Percentiles rank a stretch among this genome's conserved stretches.
Evolutionary conservation across 2,888 invertebrate species (phyloP).

Genomic region (Augochlorella aurata): DNA sequence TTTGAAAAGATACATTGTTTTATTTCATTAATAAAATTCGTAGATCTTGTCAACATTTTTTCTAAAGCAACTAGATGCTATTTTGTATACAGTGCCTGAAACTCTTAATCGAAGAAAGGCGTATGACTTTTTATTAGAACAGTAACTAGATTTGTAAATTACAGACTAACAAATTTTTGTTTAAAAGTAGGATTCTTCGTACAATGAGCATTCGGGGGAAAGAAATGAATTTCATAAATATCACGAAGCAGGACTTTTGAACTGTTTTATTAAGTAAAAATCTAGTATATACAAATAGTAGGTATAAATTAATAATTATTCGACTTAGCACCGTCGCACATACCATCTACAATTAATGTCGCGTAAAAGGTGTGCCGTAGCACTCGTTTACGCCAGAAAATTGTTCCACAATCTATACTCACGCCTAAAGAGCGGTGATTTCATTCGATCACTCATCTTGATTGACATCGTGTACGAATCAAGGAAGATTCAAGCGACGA

Average conservation of each 20-base stretch:
- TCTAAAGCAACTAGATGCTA: no score
- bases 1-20: no score
- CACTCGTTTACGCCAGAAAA: slow-evolving; percentile 46
- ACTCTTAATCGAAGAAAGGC: background rate
- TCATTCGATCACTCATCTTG: slow-evolving; percentile 32
- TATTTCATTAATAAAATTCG: no score
- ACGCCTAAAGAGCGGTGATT: slow-evolving; percentile 23
- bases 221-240: slow-evolving; percentile 3
- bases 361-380: slow-evolving; percentile 36
- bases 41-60: no score
- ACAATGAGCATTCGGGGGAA: background rate
- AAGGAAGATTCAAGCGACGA: background rate
- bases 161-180: background rate
- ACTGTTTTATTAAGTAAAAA: slow-evolving; percentile 78
- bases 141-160: background rate
- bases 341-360: slow-evolving; percentile 63
- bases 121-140: background rate
- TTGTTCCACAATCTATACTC: slow-evolving; percentile 25
- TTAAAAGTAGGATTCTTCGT: background rate
- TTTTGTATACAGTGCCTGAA: background rate
- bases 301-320: slow-evolving; percentile 78
- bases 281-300: slow-evolving; percentile 79
- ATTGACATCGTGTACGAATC: slow-evolving; percentile 18
- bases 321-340: slow-evolving; percentile 76
- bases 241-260: slow-evolving; percentile 62